phyloP scores from a whole-genome alignment of 2,113 vertebrate genomes.

The Cyprinus carpio region DNA sequence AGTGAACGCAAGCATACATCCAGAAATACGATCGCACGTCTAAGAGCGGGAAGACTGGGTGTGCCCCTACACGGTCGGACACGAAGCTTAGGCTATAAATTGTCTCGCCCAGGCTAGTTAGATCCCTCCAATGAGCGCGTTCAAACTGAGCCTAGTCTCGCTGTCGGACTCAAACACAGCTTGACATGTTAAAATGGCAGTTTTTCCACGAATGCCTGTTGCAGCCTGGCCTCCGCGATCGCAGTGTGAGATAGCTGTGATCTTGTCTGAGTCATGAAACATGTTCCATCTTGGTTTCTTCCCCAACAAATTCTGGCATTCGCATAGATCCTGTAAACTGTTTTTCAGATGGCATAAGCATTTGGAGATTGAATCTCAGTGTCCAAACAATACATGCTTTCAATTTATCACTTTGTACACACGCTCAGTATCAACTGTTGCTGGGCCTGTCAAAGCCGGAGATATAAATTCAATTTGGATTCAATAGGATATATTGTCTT shows the following conservation, averaged over 20 bases:
- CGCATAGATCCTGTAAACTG: neutral
- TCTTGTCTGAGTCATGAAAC: conserved; percentile 3
- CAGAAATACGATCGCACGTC: conserved; percentile 45
- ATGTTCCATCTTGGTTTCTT: conserved; percentile 27
- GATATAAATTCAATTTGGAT: neutral
- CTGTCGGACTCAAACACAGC: conserved; percentile 18
- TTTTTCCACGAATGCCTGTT: conserved; percentile 13
- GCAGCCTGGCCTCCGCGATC: conserved; percentile 18
- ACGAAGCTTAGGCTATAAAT: conserved; percentile 42
- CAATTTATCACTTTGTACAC: neutral
- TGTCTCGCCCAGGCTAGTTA: neutral
- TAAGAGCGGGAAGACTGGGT: neutral
- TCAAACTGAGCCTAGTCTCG: neutral
- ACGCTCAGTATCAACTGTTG: neutral
- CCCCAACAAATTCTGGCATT: neutral
- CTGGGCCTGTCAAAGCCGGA: neutral
- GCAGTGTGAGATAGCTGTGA: conserved; percentile 26
- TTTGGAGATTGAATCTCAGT: neutral
- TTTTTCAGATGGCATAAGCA: neutral
- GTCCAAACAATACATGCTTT: conserved; percentile 7
- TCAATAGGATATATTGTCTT: neutral
- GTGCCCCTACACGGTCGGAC: neutral
- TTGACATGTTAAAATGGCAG: conserved; percentile 6
- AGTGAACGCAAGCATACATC: conserved; percentile 36
- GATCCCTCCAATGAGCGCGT: conserved; percentile 1